phyloP scores from a whole-genome alignment of 2,888 invertebrate genomes.

The Drosophila pegasa region DNA sequence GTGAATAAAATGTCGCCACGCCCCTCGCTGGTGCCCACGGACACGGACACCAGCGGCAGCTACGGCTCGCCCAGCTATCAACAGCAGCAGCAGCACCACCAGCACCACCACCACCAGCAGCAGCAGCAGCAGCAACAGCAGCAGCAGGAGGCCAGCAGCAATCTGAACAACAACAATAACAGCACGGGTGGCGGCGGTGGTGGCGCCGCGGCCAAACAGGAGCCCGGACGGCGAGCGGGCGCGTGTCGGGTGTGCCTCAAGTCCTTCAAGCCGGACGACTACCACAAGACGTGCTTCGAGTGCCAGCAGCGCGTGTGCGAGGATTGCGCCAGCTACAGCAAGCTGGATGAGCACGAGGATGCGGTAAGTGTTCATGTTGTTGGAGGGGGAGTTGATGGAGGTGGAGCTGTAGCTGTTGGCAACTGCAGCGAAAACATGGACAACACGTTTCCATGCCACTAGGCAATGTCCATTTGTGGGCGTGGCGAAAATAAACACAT shows the following conservation, averaged over 20 bases:
- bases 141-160: slow-evolving; percentile 81
- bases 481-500: slow-evolving; percentile 56
- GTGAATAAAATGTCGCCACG: slow-evolving; percentile 91
- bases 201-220: slow-evolving; percentile 85
- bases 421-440: slow-evolving; percentile 19
- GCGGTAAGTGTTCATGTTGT: slow-evolving; percentile 86
- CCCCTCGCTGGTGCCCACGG: slow-evolving; percentile 86
- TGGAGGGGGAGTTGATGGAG: not conserved
- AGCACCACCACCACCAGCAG: slow-evolving; percentile 75
- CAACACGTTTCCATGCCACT: slow-evolving; percentile 63
- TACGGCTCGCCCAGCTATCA: slow-evolving; percentile 75
- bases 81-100: slow-evolving; percentile 78
- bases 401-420: not conserved
- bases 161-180: slow-evolving; percentile 83
- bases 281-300: slow-evolving; percentile 94
- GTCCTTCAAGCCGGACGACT: slow-evolving; percentile 94
- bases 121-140: slow-evolving; percentile 71
- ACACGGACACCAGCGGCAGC: slow-evolving; percentile 79
- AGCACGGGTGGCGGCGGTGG: slow-evolving; percentile 55
- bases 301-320: slow-evolving; percentile 96
- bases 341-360: slow-evolving; percentile 92
- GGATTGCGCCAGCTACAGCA: slow-evolving; percentile 96
- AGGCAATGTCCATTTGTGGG: slow-evolving; percentile 56
- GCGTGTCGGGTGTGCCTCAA: slow-evolving; percentile 94
- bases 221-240: slow-evolving; percentile 91